phyloP scores from a whole-genome alignment of 2,888 invertebrate genomes.

The Bursaphelenchus okinawaensis region DNA sequence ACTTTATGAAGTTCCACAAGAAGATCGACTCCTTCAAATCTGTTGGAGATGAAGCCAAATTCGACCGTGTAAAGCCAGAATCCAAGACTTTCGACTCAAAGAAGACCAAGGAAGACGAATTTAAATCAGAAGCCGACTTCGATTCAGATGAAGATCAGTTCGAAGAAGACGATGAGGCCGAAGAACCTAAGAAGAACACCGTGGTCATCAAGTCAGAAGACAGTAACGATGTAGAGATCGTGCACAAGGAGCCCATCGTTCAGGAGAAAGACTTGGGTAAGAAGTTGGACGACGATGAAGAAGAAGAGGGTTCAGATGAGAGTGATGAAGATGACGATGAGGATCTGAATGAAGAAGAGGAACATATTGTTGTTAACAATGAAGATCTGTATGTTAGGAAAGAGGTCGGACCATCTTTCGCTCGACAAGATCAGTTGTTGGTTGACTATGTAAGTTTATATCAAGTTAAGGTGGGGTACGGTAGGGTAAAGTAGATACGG shows the following conservation, averaged over 20 bases:
- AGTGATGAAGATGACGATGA: constrained; percentile 26
- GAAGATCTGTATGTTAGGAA: not conserved
- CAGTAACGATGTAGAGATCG: constrained; percentile 45
- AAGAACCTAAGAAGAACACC: constrained; percentile 17
- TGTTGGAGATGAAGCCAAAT: too few relatives aligned
- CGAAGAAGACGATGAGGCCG: constrained; percentile 24
- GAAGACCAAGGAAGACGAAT: constrained; percentile 3
- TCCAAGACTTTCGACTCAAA: too few relatives aligned
- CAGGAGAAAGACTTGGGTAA: constrained; percentile 33
- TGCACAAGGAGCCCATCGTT: constrained; percentile 35
- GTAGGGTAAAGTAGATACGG: too few relatives aligned
- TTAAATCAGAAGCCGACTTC: too few relatives aligned
- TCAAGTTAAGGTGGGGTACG: too few relatives aligned
- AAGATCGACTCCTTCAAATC: not conserved
- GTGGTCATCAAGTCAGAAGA: constrained; percentile 30
- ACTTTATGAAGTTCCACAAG: not conserved
- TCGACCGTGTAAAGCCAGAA: too few relatives aligned
- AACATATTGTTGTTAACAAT: constrained; percentile 5
- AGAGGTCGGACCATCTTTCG: constrained; percentile 34
- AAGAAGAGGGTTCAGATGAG: constrained; percentile 19
- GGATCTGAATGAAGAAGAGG: constrained; percentile 40
- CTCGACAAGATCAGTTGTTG: constrained; percentile 41
- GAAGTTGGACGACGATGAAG: constrained; percentile 37
- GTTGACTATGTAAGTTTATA: constrained; percentile 29
- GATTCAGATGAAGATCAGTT: constrained; percentile 15